Percentiles rank a stretch among this genome's conserved stretches.
These are phyloP conservation scores for Parasteatoda tepidariorum DNA, from an alignment of 1,140 invertebrate genomes.

Conservation along the genomic window DNA sequence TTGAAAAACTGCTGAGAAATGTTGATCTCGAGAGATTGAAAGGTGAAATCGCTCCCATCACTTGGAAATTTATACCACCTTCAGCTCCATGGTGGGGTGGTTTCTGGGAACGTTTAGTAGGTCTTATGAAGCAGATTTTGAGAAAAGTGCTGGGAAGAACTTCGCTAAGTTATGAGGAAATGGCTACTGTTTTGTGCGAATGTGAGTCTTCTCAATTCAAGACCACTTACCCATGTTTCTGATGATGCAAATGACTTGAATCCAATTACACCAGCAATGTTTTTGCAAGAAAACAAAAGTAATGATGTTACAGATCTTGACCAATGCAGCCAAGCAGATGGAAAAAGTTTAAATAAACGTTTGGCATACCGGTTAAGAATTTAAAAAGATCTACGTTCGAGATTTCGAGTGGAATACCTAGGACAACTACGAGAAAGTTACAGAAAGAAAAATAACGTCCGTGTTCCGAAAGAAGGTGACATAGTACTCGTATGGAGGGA, in stretches of 20 bases:
- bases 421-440: too few relatives aligned
- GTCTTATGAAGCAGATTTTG: neutral
- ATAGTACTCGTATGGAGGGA: too few relatives aligned
- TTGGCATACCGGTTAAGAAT: neutral
- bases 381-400: neutral
- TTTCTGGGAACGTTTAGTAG: slow-evolving; percentile 16
- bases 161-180: slow-evolving; percentile 46
- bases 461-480: too few relatives aligned
- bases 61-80: slow-evolving; percentile 6
- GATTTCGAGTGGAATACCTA: slow-evolving; percentile 26
- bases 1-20: neutral
- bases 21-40: neutral
- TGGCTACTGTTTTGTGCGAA: slow-evolving; percentile 58
- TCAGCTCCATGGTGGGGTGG: neutral
- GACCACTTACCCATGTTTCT: slow-evolving; percentile 55
- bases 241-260: slow-evolving; percentile 44
- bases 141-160: neutral
- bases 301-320: neutral
- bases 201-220: slow-evolving; percentile 52
- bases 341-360: neutral
- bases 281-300: neutral
- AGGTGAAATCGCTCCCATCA: neutral
- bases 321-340: neutral
- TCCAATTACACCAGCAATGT: slow-evolving; percentile 20
- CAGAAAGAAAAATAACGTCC: too few relatives aligned